Evolutionary conservation across 1,140 invertebrate genomes (phyloP).

Genomic region (Trichonephila clavipes): DNA sequence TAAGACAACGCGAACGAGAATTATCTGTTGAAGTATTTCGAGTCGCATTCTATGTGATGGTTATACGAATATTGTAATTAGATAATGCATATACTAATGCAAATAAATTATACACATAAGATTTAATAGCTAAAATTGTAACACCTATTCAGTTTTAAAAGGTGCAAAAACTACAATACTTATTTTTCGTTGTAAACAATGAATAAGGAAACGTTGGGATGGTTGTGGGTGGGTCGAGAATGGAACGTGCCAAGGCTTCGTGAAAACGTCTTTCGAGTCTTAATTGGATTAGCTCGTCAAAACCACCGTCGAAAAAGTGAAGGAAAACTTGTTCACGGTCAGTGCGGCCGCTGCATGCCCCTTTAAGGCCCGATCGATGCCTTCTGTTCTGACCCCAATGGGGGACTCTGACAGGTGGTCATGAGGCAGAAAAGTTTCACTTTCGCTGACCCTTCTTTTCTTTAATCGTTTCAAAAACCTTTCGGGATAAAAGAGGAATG

Average conservation of each 20-base stretch:
- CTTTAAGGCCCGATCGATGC: slow-evolving; percentile 12
- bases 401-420: neutral
- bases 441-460: neutral
- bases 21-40: no score
- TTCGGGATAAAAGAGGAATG: neutral
- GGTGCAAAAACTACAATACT: no score
- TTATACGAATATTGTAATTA: no score
- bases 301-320: neutral
- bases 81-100: no score
- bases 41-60: no score
- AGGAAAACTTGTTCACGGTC: neutral
- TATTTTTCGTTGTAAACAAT: no score
- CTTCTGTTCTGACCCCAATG: neutral
- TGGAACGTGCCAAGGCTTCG: neutral
- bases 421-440: neutral
- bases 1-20: no score
- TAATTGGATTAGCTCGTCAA: neutral
- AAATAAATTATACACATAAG: no score
- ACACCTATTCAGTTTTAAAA: no score
- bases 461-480: neutral
- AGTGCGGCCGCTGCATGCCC: neutral
- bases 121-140: no score
- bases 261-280: neutral
- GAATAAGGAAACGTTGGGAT: no score
- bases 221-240: neutral